These are phyloP conservation scores for Aphidoletes aphidimyza DNA, from an alignment of 2,888 invertebrate species.

Conservation along the genomic window DNA sequence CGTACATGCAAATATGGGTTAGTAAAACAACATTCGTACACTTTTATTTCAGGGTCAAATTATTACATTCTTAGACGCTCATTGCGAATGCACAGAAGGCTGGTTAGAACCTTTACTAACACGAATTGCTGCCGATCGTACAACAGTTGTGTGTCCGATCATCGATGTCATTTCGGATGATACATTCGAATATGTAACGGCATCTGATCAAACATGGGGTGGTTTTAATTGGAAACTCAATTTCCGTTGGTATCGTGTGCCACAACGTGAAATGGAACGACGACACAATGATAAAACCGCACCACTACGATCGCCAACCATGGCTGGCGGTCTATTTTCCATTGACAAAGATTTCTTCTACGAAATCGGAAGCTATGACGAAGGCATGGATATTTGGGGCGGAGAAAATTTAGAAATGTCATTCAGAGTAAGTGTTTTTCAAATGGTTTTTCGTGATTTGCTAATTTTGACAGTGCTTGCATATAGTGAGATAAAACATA, in stretches of 20 bases:
- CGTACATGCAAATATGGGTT: no score
- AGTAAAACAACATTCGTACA: background rate
- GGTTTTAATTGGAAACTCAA: constrained; percentile 99
- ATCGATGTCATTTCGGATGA: constrained; percentile 99
- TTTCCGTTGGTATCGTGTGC: constrained; percentile 99
- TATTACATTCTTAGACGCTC: constrained; percentile 67
- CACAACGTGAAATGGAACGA: constrained; percentile 94
- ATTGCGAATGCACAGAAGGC: constrained; percentile 80
- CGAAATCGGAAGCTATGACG: constrained; percentile 96
- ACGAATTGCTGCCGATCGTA: constrained; percentile 90
- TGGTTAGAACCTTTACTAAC: constrained; percentile 96
- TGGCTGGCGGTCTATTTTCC: constrained; percentile 97
- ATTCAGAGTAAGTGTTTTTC: constrained; percentile 66
- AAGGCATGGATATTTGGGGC: constrained; percentile 99
- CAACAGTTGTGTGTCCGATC: constrained; percentile 96
- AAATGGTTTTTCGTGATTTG: no score
- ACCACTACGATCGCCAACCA: constrained; percentile 94
- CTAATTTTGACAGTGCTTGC: no score
- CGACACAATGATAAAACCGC: constrained; percentile 92
- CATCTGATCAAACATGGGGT: constrained; percentile 99
- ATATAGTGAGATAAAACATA: no score
- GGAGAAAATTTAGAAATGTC: constrained; percentile 69
- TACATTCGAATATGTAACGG: constrained; percentile 98
- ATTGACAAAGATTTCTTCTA: constrained; percentile 97
- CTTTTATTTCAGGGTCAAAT: constrained; percentile 63